These are phyloP conservation scores for Drosophila malerkotliana DNA, from an alignment of 1,140 invertebrate species.

Conservation along the genomic window DNA sequence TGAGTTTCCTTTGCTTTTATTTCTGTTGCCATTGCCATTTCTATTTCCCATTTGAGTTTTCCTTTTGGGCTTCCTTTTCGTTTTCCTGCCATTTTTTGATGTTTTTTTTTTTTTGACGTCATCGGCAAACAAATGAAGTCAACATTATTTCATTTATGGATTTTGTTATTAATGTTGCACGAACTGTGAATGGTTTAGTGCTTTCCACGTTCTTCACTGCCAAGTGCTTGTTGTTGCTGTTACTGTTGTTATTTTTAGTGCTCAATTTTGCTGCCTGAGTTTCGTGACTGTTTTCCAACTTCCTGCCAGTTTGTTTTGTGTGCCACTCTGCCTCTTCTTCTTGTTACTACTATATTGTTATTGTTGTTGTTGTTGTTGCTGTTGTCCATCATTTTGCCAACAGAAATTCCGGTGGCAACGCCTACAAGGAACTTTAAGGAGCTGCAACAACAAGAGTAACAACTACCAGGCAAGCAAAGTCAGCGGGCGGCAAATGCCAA, in stretches of 20 bases:
- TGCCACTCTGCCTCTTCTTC: constrained; percentile 10
- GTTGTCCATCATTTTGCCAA: constrained; percentile 79
- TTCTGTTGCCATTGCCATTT: constrained; percentile 49
- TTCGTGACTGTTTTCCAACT: constrained; percentile 77
- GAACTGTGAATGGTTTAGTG: constrained; percentile 39
- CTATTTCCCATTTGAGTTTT: constrained; percentile 31
- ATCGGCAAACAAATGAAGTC: constrained; percentile 74
- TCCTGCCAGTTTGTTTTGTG: constrained; percentile 62
- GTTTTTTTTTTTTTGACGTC: constrained; percentile 62
- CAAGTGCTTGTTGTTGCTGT: constrained; percentile 17
- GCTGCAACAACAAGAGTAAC: constrained; percentile 9
- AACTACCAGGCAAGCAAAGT: constrained; percentile 25
- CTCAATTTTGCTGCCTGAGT: constrained; percentile 45
- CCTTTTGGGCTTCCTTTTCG: constrained; percentile 15
- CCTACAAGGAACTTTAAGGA: constrained; percentile 54
- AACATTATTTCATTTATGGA: constrained; percentile 82
- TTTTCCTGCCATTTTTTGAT: constrained; percentile 1
- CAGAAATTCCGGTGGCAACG: constrained; percentile 74
- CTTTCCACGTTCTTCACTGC: background rate
- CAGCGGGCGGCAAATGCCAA: constrained; percentile 66
- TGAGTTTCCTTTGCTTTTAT: constrained; percentile 18
- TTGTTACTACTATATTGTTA: no score
- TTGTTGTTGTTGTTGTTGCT: constrained; percentile 31
- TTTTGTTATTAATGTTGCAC: constrained; percentile 78
- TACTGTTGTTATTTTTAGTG: constrained; percentile 72